Evolutionary conservation across 2,113 vertebrate genomes (phyloP).

Genomic region (Mastomys coucha): DNA sequence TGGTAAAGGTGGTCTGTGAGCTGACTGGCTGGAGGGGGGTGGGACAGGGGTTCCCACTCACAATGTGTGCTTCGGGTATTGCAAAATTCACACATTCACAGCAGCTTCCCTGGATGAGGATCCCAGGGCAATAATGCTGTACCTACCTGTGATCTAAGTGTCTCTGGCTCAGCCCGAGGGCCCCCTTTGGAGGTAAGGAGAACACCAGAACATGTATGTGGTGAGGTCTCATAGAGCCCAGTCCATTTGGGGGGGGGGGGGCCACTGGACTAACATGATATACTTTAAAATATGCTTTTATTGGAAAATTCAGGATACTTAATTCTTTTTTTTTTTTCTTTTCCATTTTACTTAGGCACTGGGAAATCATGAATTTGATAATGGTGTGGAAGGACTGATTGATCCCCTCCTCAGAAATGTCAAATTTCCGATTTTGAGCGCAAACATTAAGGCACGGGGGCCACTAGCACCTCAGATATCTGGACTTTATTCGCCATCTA

Average conservation of each 20-base stretch:
- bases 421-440: conserved; percentile 91
- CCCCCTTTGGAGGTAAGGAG: background rate
- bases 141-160: background rate
- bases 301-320: conserved; percentile 40
- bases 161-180: background rate
- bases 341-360: conserved; percentile 89
- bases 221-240: background rate
- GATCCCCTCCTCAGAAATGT: conserved; percentile 90
- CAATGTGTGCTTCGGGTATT: background rate
- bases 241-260: background rate
- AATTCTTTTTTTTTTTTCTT: conserved; percentile 74
- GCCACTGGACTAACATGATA: background rate
- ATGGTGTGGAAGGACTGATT: conserved; percentile 92
- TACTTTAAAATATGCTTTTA: background rate
- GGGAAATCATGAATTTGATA: conserved; percentile 98
- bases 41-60: background rate
- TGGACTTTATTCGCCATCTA: conserved; percentile 87
- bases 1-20: background rate
- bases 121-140: background rate
- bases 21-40: background rate
- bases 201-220: background rate
- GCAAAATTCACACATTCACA: too few species aligned
- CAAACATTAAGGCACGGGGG: conserved; percentile 90
- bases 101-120: background rate
- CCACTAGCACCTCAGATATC: conserved; percentile 86